Evolutionary conservation across 1,140 invertebrate species (phyloP).

Genomic region (Formica exsecta): DNA sequence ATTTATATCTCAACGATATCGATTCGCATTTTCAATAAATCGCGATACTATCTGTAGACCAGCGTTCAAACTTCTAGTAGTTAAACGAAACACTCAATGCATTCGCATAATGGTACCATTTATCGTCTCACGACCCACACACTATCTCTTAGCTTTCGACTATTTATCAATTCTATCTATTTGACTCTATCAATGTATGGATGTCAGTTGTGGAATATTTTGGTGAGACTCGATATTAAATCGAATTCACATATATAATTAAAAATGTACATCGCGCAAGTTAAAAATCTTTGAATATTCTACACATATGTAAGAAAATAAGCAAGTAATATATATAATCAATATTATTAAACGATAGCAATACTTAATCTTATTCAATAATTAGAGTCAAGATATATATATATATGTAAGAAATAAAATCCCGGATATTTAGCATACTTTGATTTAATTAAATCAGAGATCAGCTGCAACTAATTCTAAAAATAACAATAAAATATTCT

Average conservation of each 20-base stretch:
- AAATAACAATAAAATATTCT: neutral
- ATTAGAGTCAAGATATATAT: neutral
- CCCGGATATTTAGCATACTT: neutral
- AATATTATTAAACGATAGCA: neutral
- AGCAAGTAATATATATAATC: neutral
- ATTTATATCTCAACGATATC: conserved; percentile 31
- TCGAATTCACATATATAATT: neutral
- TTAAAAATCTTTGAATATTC: neutral
- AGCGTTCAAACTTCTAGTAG: conserved; percentile 15
- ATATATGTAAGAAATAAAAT: neutral
- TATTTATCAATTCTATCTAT: conserved; percentile 28
- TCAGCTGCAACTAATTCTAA: neutral
- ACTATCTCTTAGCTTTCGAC: conserved; percentile 22
- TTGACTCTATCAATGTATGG: neutral
- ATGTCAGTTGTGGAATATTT: neutral
- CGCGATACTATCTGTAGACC: conserved; percentile 22
- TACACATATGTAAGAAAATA: neutral
- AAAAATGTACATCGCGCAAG: neutral
- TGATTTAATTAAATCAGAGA: conserved; percentile 1
- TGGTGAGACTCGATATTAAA: neutral
- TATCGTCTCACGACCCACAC: conserved; percentile 24
- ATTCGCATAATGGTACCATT: conserved; percentile 37
- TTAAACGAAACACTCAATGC: conserved; percentile 36
- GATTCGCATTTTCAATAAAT: conserved; percentile 47
- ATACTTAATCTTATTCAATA: neutral